Evolutionary conservation across 2,888 invertebrate genomes (phyloP), one percentile per base, ranked within the genome.

Genomic region (Keiferia lycopersicella): DNA sequence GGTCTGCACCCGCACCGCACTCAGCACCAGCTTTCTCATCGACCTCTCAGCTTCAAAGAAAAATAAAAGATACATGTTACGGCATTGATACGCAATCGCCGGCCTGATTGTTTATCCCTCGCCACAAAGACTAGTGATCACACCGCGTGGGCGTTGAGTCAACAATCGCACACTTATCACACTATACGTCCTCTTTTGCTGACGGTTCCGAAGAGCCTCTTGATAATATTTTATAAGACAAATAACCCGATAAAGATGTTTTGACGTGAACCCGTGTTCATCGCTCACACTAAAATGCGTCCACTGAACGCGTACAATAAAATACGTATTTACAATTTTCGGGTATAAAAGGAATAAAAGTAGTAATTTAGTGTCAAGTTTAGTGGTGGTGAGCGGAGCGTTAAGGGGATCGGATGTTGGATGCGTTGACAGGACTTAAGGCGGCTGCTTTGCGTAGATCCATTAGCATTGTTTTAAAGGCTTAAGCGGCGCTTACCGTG

Each of bases 171-270:
- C 86, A 82, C 86, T 79, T 80, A 87, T 87, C 86, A 82, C 81
- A 83, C 85, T 83, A 81, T 82, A 83, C 84, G 86, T 85, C 88
- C 87, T 88, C 88, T 90, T 90, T 89, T 88, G 91, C 91, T 91
- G 90, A 90, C 88, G 88, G 82, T 91, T 86, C 88, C 83, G 83
- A 86, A 84, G 87, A 87, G 88, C 85, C 90, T 86, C 91, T 91
- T 84, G 90, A 91, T 91, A 90, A 90, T 90, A 91, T 91, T 91
- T 91, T 90, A 90, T 91, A 91, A 91, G 91, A 91, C 91, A 91
- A 91, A 91, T 91, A 91, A 91, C 90, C 87, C 86, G 91, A 91
- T 91, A 91, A 91, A 91, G 90, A 91, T 91, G 90, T 91, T 91
- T 89, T 91, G 91, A 91, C 91, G 87, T 89, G 91, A 86, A 91